Base-by-base conservation (phyloP, 2,888 invertebrate species). In the Ectemnius continuus region DNA sequence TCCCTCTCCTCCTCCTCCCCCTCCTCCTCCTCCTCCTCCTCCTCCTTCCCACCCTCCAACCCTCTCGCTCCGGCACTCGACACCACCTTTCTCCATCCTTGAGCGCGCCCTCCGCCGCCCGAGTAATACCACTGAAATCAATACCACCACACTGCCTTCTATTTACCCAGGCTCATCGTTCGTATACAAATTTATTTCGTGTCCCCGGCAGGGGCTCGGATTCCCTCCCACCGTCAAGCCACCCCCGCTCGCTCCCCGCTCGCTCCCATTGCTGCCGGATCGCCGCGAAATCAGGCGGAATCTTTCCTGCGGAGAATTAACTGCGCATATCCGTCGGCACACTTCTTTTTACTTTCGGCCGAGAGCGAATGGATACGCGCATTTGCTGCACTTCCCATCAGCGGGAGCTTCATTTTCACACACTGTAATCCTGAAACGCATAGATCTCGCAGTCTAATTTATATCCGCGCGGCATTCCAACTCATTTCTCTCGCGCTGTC, bases 131-230 rank as follows among this genome's bases (percentile, higher is more conserved):
- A 85, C 86, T 84, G 88, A 88, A 88, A 88, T 88, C 88, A 88
- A 88, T 88, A 88, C 88, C 78, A 83, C 83, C 83, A 83, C 81
- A 80, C 85, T 86, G 79, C 72, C 80, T 82, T 78, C 80, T 84
- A 86, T 88, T 88, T 86, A 88, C 86, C 82, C 81, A 86, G 79
- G 83, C 87, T 86, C 86, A 84, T 86, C 85, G 86, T 83, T 80
- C 85, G 86, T 87, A 87, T 82, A 88, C 86, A 88, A 87, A 88
- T 88, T 87, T 87, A 87, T 86, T 85, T 85, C 86, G 80, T 84
- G 84, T 86, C 80, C 75, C 78, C 70, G 63, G 76, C 83, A 80
- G n/a, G n/a, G n/a, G 77, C 77, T 68, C 70, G 68, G 57, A 71
- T 47, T 65, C 61, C 60, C 72, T 23, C 57, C 67, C 71, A 28